These are phyloP conservation scores for Ammospiza caudacuta DNA, from an alignment of 2,113 vertebrate species.

Conservation along the genomic window DNA sequence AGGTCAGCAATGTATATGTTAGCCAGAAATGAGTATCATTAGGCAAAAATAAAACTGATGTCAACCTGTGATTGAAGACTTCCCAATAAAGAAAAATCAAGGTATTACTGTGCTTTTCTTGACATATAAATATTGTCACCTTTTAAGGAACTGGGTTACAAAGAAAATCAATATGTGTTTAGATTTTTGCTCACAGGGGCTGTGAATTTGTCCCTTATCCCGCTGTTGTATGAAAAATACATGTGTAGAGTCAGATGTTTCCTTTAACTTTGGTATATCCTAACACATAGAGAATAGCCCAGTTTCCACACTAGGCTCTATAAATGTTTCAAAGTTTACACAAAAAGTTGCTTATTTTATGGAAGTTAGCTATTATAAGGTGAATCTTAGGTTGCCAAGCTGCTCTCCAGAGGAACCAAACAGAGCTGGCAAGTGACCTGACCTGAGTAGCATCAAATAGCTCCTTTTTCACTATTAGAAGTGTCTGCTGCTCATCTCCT, in stretches of 20 bases:
- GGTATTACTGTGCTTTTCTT: not conserved
- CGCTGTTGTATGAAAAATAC: not conserved
- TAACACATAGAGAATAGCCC: not conserved
- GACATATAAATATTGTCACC: not conserved
- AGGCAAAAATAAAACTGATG: slow-evolving; percentile 6
- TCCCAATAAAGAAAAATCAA: not conserved
- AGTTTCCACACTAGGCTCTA: not conserved
- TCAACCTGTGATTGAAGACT: not conserved
- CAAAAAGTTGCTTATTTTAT: not conserved
- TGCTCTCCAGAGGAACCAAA: not conserved
- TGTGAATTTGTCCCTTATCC: not conserved
- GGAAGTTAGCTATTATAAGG: not conserved
- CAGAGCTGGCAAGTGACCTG: not conserved
- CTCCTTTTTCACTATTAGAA: not conserved
- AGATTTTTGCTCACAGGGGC: not conserved
- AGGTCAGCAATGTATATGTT: not conserved
- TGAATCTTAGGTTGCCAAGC: not conserved
- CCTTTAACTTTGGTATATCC: not conserved
- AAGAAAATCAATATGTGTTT: not conserved
- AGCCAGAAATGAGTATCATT: not conserved
- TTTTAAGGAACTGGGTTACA: not conserved
- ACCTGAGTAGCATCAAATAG: not conserved
- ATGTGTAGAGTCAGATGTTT: not conserved
- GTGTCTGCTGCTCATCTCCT: not conserved
- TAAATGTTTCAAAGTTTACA: not conserved